phyloP scores from a whole-genome alignment of 2,113 vertebrate genomes.

The Toxotes jaculatrix region DNA sequence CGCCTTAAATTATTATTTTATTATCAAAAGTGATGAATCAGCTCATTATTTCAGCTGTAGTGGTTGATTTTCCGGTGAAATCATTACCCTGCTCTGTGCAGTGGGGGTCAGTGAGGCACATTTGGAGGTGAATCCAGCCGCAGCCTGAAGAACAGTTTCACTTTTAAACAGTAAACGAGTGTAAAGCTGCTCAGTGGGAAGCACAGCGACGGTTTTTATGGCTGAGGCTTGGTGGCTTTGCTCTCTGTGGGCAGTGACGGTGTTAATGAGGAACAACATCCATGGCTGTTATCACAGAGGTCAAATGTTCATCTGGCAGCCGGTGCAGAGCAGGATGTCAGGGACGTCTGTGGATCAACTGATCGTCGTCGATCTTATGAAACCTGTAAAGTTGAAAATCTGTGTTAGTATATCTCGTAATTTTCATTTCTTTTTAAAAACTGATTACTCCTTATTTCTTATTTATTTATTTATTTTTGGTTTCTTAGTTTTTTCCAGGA shows the following conservation, averaged over 20 bases:
- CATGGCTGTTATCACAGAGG: conserved; percentile 54
- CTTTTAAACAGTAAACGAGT: neutral
- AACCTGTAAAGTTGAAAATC: neutral
- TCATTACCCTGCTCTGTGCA: no score
- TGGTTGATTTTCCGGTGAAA: no score
- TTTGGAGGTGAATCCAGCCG: no score
- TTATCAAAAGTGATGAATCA: no score
- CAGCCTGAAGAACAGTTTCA: neutral
- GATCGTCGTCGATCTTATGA: neutral
- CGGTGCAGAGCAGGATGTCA: neutral
- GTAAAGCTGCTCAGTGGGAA: neutral
- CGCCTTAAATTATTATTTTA: no score
- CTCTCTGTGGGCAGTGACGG: neutral
- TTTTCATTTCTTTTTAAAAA: neutral
- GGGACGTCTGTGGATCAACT: neutral
- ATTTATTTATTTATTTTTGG: neutral
- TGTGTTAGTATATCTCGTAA: neutral
- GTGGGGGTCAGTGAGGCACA: no score
- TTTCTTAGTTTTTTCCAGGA: neutral
- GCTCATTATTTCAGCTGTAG: no score
- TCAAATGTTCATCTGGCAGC: conserved; percentile 57
- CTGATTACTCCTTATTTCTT: neutral
- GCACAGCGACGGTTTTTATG: conserved; percentile 30
- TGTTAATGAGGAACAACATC: conserved; percentile 64
- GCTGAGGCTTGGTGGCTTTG: neutral